Conservation (phyloP, 2,797 vertebrate genomes). For the Sebastolobus alascanus region DNA sequence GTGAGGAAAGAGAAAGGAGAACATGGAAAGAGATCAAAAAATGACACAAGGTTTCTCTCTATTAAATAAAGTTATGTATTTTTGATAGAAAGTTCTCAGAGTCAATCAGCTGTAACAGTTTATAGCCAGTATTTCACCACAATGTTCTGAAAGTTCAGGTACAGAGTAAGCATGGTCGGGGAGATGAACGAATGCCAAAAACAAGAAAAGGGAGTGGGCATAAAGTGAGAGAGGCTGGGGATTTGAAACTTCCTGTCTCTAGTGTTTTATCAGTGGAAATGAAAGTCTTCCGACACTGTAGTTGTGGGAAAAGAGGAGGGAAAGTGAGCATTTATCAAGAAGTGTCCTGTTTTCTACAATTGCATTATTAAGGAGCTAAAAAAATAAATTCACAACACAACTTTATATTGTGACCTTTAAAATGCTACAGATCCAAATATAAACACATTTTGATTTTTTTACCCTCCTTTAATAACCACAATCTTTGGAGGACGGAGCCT, state of each 20-base stretch:
- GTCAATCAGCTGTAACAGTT: background rate
- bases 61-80: background rate
- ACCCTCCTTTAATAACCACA: background rate
- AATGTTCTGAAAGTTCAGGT: conserved; percentile 12
- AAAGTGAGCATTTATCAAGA: background rate
- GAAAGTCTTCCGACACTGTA: background rate
- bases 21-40: conserved; percentile 21
- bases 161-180: background rate
- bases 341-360: background rate
- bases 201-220: background rate
- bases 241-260: conserved; percentile 3
- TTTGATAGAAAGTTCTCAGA: conserved; percentile 6
- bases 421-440: background rate
- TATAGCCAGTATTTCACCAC: conserved; percentile 1
- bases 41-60: conserved; percentile 4
- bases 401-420: background rate
- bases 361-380: background rate
- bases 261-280: conserved; percentile 26
- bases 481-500: too few species aligned
- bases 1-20: background rate
- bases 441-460: background rate
- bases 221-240: conserved; percentile 6
- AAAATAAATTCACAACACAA: background rate
- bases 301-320: background rate
- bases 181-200: conserved; percentile 25